Evolutionary conservation across 2,113 vertebrate species (phyloP).

Genomic region (Ornithorhynchus anatinus): DNA sequence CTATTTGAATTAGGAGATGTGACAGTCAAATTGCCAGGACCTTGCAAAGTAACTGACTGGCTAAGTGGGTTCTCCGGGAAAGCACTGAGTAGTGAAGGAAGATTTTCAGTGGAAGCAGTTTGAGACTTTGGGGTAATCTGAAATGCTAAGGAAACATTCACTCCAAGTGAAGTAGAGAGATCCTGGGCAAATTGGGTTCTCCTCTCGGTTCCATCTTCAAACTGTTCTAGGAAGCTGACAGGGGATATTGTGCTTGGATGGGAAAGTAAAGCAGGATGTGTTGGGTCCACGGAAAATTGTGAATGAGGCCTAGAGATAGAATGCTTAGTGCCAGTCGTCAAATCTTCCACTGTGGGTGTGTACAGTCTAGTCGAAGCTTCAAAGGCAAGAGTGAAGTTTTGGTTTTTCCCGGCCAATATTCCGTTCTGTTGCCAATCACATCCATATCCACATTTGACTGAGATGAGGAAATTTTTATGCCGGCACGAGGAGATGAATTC

Average conservation of each 20-base stretch:
- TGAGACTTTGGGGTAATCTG: neutral
- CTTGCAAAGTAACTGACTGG: constrained; percentile 31
- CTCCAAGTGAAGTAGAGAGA: neutral
- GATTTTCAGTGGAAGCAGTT: constrained; percentile 7
- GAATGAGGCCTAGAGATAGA: neutral
- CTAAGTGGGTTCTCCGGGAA: neutral
- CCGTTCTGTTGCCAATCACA: neutral
- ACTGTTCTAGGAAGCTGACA: neutral
- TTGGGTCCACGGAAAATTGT: neutral
- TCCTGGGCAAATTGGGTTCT: neutral
- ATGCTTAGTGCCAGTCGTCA: neutral
- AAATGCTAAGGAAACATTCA: constrained; percentile 4
- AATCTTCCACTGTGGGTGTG: neutral
- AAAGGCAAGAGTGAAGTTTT: neutral
- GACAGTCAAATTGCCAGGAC: constrained; percentile 33
- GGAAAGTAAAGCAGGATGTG: neutral
- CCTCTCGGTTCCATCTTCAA: constrained; percentile 25
- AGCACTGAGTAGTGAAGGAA: neutral
- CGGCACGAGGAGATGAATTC: neutral
- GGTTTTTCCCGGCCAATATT: neutral
- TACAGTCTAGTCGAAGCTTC: neutral
- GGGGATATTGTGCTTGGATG: neutral
- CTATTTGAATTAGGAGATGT: constrained; percentile 31
- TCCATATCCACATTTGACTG: neutral
- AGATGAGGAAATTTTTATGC: neutral